Evolutionary conservation across 2,888 invertebrate species (phyloP).

Genomic region (Alloplasta piceator): DNA sequence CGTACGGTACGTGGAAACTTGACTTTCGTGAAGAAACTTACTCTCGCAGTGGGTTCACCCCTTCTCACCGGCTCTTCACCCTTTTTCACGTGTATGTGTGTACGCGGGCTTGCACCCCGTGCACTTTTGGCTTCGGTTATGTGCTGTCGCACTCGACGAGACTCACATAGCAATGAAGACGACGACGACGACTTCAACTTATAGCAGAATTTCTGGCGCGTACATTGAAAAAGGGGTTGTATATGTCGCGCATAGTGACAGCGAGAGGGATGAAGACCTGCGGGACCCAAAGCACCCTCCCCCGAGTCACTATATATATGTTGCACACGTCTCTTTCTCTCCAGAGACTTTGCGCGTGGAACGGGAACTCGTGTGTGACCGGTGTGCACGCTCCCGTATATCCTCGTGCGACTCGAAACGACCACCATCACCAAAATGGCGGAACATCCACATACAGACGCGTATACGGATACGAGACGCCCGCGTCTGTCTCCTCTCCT

Average conservation of each 20-base stretch:
- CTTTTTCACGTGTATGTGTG: slow-evolving; percentile 9
- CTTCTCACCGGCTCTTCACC: background rate
- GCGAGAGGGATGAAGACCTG: slow-evolving; percentile 4
- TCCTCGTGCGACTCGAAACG: slow-evolving; percentile 54
- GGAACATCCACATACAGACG: slow-evolving; percentile 36
- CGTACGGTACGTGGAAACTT: slow-evolving; percentile 62
- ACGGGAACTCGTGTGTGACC: slow-evolving; percentile 64
- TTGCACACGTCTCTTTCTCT: slow-evolving; percentile 33
- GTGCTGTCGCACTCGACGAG: slow-evolving; percentile 47
- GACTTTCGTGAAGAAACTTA: slow-evolving; percentile 66
- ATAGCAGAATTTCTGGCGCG: slow-evolving; percentile 7
- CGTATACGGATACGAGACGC: slow-evolving; percentile 14
- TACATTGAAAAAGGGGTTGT: slow-evolving; percentile 14
- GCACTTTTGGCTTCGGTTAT: slow-evolving; percentile 60
- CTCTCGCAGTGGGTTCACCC: slow-evolving; percentile 29
- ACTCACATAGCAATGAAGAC: slow-evolving; percentile 39
- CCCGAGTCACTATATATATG: slow-evolving; percentile 1
- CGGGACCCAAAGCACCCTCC: background rate
- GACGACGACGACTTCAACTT: slow-evolving; percentile 34
- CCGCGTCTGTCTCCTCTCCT: no score
- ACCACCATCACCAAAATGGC: slow-evolving; percentile 13
- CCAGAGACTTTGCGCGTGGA: slow-evolving; percentile 30
- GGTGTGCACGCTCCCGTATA: slow-evolving; percentile 49
- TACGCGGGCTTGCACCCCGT: slow-evolving; percentile 32
- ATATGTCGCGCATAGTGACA: background rate